Evolutionary conservation across 1,140 invertebrate genomes (phyloP), one percentile per base, ranked within the genome.

Genomic region (Lepidurus packardi): DNA sequence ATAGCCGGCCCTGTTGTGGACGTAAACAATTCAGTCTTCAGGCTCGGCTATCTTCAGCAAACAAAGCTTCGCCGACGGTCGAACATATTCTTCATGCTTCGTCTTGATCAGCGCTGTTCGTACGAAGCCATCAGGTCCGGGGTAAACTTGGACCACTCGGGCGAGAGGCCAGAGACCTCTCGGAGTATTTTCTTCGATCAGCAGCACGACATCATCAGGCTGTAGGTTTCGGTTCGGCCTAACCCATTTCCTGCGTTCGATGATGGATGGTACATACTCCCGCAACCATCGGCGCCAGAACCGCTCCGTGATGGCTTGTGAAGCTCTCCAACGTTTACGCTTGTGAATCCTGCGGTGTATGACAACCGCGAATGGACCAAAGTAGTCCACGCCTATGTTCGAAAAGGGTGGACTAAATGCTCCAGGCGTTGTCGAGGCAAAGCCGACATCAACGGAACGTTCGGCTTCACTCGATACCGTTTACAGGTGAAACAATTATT

Each of bases 331-430:
- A 13, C 42, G 1, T 16, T 65, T 73, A 3, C 77, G 77, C 73
- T 78, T 78, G 7, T 47, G 53, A 11, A 42, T 78, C 16, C 77
- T 43, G 24, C 77, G 53, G 7, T 34, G 53, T 7, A 78, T 73
- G 3, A 11, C 47, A 0, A 85, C 76, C 0, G 78, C 45, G 78
- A 84, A 80, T 4, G 84, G 85, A 11, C 84, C 83, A 9, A 82
- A 80, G 44, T 81, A 85, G 76, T 85, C 84, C 0, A 84, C 81
- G 0, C 83, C 84, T 43, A 43, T 53, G 78, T 81, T 43, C 10
- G 43, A 11, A 73, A 81, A 81, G 13, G 80, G 79, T 9, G 76
- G 43, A 10, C 16, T 11, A 73, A 65, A 65, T 8, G 43, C 13
- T 73, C 16, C 25, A 78, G 16, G 34, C 77, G 77, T 16, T 78